phyloP scores from a whole-genome alignment of 2,113 vertebrate species.

The Sciurus niger region DNA sequence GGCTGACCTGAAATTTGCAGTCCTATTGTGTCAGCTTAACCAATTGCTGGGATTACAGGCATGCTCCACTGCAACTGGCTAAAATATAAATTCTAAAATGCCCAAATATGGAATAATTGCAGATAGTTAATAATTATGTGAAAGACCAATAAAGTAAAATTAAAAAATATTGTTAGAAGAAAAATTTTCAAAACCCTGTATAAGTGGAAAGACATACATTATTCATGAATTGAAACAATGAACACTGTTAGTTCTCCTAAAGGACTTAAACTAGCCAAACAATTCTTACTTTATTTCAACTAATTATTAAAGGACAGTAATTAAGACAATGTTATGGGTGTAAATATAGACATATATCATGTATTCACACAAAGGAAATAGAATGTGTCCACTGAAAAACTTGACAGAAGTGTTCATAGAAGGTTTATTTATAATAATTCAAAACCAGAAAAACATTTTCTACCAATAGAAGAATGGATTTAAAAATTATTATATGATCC shows the following conservation, averaged over 20 bases:
- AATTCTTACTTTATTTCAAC: neutral
- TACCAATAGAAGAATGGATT: neutral
- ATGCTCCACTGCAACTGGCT: too few relatives aligned
- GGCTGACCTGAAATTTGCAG: too few relatives aligned
- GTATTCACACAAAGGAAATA: neutral
- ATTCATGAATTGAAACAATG: neutral
- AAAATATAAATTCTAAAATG: neutral
- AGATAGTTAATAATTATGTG: neutral
- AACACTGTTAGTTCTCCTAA: neutral
- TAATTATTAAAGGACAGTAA: neutral
- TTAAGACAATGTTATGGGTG: neutral
- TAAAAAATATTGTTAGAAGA: neutral
- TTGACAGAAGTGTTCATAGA: neutral
- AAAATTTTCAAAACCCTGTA: neutral
- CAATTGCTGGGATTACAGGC: too few relatives aligned
- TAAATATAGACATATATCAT: neutral
- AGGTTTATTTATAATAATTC: neutral
- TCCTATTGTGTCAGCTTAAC: too few relatives aligned
- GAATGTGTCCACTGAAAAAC: neutral
- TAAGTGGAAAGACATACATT: too few relatives aligned
- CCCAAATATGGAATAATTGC: neutral
- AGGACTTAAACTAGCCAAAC: neutral
- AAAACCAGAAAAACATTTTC: neutral
- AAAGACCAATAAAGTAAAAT: neutral
- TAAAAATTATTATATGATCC: neutral